phyloP scores from a whole-genome alignment of 2,888 invertebrate genomes.

The Ectemnius cavifrons region DNA sequence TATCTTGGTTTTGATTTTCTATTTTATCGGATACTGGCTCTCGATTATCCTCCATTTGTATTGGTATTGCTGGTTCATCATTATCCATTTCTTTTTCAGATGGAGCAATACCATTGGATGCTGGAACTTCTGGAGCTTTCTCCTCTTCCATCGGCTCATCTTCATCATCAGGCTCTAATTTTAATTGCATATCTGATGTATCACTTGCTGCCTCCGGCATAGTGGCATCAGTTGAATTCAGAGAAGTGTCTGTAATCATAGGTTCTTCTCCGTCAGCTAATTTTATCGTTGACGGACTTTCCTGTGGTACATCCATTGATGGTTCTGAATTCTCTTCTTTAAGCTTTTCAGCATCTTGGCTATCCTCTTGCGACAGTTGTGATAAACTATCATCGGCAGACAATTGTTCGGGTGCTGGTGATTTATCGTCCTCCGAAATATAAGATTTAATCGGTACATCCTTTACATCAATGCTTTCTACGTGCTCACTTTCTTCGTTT shows the following conservation, averaged over 20 bases:
- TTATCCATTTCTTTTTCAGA: constrained; percentile 62
- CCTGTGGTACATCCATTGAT: constrained; percentile 48
- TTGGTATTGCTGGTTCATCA: constrained; percentile 44
- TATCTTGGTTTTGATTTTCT: constrained; percentile 63
- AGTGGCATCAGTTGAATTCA: constrained; percentile 36
- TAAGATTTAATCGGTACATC: constrained; percentile 29
- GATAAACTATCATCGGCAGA: constrained; percentile 45
- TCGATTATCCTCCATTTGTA: constrained; percentile 62
- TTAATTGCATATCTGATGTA: constrained; percentile 53
- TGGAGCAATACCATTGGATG: constrained; percentile 61
- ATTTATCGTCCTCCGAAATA: constrained; percentile 47
- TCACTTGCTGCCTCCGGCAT: constrained; percentile 57
- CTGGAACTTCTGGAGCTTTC: constrained; percentile 42
- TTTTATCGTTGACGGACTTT: constrained; percentile 43
- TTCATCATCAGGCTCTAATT: constrained; percentile 53
- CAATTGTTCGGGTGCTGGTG: constrained; percentile 35
- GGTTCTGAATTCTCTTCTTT: constrained; percentile 42
- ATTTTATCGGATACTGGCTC: constrained; percentile 48
- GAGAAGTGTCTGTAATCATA: constrained; percentile 54
- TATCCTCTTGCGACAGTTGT: constrained; percentile 53
- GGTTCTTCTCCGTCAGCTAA: constrained; percentile 54
- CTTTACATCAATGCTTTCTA: constrained; percentile 34
- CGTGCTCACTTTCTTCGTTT: constrained; percentile 36
- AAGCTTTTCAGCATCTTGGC: constrained; percentile 39
- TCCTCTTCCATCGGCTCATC: constrained; percentile 57